Conservation (phyloP, 2,113 vertebrate species). For the Malurus alboscapulatus region DNA sequence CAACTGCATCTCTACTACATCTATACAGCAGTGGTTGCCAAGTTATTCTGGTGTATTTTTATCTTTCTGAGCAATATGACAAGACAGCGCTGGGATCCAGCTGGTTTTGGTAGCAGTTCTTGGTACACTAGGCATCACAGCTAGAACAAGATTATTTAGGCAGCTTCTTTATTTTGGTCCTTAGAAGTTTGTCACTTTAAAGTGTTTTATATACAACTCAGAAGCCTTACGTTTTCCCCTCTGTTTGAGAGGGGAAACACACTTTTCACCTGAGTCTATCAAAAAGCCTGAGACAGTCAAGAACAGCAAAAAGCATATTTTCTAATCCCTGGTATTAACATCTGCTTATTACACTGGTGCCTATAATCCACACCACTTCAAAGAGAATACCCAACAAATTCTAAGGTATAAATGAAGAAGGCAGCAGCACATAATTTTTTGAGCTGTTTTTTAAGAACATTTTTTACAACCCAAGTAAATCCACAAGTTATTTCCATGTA, state of each 20-base stretch:
- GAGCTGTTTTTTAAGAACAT: background rate
- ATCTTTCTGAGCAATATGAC: background rate
- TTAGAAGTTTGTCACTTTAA: background rate
- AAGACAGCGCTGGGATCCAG: background rate
- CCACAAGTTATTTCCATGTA: background rate
- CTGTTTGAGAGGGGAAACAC: background rate
- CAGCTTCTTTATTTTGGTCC: background rate
- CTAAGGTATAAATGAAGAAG: background rate
- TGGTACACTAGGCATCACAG: no score
- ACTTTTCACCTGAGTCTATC: background rate
- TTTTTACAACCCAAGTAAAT: background rate
- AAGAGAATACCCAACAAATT: background rate
- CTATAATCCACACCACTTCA: background rate
- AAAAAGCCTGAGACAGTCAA: background rate
- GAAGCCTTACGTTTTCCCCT: background rate
- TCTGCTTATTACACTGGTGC: background rate
- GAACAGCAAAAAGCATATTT: background rate
- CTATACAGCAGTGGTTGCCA: background rate
- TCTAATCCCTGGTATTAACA: background rate
- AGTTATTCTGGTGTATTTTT: constrained; percentile 27
- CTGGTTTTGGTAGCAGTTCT: background rate
- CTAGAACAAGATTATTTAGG: background rate
- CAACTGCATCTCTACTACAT: background rate
- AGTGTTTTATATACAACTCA: background rate
- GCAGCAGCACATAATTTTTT: background rate